Percentiles rank a stretch among this genome's conserved stretches.
Evolutionary conservation across 2,113 vertebrate genomes (phyloP).

Genomic region (Sinocyclocheilus maitianheensis): DNA sequence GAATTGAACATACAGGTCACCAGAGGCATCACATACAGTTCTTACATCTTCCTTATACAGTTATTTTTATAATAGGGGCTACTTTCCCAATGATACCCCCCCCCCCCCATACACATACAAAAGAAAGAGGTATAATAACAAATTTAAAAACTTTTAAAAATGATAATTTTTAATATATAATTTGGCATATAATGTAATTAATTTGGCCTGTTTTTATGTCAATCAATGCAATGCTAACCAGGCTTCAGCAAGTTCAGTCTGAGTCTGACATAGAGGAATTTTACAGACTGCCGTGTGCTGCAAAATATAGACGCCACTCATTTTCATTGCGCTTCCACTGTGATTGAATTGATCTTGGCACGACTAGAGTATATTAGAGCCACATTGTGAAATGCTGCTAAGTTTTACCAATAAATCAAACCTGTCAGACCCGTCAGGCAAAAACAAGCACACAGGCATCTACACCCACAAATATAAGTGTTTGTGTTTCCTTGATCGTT

Average conservation of each 20-base stretch:
- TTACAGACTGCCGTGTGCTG: constrained; percentile 21
- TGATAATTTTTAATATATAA: neutral
- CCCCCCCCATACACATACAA: no score
- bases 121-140: no score
- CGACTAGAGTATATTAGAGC: constrained; percentile 38
- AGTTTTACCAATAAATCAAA: constrained; percentile 52
- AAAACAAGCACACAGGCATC: constrained; percentile 34
- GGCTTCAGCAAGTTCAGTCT: neutral
- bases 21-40: neutral
- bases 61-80: neutral
- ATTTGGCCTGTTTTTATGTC: neutral
- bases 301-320: constrained; percentile 4
- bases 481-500: neutral
- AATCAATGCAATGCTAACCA: neutral
- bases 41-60: neutral
- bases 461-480: neutral
- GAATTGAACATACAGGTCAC: neutral
- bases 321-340: constrained; percentile 9
- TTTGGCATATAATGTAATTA: neutral
- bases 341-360: constrained; percentile 54
- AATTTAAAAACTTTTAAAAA: no score
- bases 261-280: neutral
- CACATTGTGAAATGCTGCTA: constrained; percentile 21
- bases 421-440: constrained; percentile 42
- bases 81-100: neutral